Evolutionary conservation across 2,888 invertebrate genomes (phyloP).

Genomic region (Drosophila subsilvestris): DNA sequence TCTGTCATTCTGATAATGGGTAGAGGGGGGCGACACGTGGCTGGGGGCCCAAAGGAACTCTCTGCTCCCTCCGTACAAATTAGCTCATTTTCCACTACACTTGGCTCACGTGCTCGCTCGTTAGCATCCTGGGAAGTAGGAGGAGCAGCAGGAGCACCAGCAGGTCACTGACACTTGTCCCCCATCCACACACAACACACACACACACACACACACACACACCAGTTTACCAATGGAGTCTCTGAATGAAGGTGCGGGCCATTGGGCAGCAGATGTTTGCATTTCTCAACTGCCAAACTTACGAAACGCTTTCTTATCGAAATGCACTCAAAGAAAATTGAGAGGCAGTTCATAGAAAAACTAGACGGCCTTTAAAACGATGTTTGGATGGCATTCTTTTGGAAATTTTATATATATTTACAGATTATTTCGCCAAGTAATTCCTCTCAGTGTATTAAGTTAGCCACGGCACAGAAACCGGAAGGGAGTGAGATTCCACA

Average conservation of each 20-base stretch:
- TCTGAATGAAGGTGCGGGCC: slow-evolving; percentile 18
- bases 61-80: slow-evolving; percentile 58
- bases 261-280: slow-evolving; percentile 68
- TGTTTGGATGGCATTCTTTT: slow-evolving; percentile 1
- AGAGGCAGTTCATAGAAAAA: not conserved
- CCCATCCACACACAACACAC: not conserved
- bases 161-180: slow-evolving; percentile 63
- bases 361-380: no score
- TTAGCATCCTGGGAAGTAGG: slow-evolving; percentile 48
- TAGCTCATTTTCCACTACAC: slow-evolving; percentile 81
- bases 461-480: not conserved
- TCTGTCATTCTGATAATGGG: slow-evolving; percentile 2
- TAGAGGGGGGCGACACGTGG: slow-evolving; percentile 54
- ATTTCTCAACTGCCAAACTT: slow-evolving; percentile 49
- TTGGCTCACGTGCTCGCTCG: slow-evolving; percentile 76
- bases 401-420: not conserved
- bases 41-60: slow-evolving; percentile 35
- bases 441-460: not conserved
- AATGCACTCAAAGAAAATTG: slow-evolving; percentile 43
- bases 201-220: not conserved
- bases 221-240: slow-evolving; percentile 5
- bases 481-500: not conserved
- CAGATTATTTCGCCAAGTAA: not conserved
- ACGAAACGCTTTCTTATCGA: slow-evolving; percentile 28
- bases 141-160: slow-evolving; percentile 22